Percentiles rank a stretch among this genome's conserved stretches.
Conservation (phyloP, 2,113 vertebrate species). For the sheep (Ovis aries) region ARS-UI_Ramb_v3.0 NC_056055.1:86137501-86138000, state of each 20-base stretch:
- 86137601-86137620: not conserved
- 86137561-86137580: not conserved
- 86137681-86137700: not conserved
- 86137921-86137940: not conserved
- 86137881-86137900: not conserved
- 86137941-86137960: not conserved
- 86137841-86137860: not conserved
- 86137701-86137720: not conserved
- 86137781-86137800: not conserved
- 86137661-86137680: not conserved
- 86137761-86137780: not conserved
- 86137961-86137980: not conserved
- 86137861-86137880: not conserved
- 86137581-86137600: not conserved
- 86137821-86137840: not conserved
- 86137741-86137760: not conserved
- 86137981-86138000: not conserved
- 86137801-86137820: not conserved
- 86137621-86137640: not conserved
- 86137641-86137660: constrained; percentile 1
- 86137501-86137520: not conserved
- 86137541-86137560: not conserved
- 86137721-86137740: not conserved
- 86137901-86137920: not conserved
- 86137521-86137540: not conserved